Evolutionary conservation across 2,888 invertebrate species (phyloP), one percentile per base, ranked within the genome.

Genomic region (Nemoura dubitans): DNA sequence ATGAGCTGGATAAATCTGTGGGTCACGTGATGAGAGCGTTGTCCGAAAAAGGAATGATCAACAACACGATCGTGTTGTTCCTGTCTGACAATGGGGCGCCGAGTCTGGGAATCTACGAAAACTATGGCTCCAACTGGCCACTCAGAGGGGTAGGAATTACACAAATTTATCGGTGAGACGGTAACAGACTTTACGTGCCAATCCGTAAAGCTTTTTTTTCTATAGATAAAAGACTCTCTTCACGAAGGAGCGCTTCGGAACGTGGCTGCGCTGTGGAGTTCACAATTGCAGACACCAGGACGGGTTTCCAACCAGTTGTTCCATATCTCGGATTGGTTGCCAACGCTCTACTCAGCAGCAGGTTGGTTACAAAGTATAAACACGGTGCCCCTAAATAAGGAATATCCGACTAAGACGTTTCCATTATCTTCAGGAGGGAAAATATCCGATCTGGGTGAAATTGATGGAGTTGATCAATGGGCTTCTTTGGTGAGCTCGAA

Each of bases 201-300:
- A n/a, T n/a, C n/a, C n/a, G n/a, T n/a, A n/a, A n/a, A n/a, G n/a
- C n/a, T n/a, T n/a, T n/a, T n/a, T n/a, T n/a, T 59, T 88, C 90
- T 90, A 3, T 88, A 94, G 95, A 93, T 94, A 90, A 98, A 98
- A 91, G 93, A 94, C 89, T 95, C 96, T 0, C 93, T 97, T 0
- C 97, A 96, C 94, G 98, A 98, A 92, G 98, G 98, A 1, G 97
- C 94, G 0, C 93, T 97, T 0, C 93, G 97, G 87, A 96, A 95
- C 0, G 94, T 94, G 0, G 96, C 96, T 0, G 94, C 96, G 81
- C 92, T 97, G 85, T 97, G 96, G 94, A 95, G 95, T 89, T 95
- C 96, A 0, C 88, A 92, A 59, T 90, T 94, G 25, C 90, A 92
- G 82, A 92, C 93, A 6, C 90, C 90, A 27, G 90, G 90, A 1